A percentile compares a stretch with the other conserved stretches of the same genome.
phyloP scores from a whole-genome alignment of 2,797 vertebrate genomes.

The Cottoperca gobio region DNA sequence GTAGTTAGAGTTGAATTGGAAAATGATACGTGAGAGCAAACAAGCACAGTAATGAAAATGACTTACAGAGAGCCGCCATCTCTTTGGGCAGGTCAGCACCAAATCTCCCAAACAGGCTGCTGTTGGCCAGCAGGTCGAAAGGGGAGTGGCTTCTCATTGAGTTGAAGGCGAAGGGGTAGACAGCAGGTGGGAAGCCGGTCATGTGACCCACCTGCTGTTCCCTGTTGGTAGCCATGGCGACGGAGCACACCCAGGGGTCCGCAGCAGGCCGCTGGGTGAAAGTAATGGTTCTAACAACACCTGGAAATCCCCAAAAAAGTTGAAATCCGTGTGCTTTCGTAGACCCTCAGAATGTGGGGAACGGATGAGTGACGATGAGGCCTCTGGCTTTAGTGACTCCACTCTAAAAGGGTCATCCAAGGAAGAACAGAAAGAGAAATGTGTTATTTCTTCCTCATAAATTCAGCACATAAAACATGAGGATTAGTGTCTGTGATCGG shows the following conservation, averaged over 20 bases:
- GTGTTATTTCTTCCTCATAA: constrained; percentile 31
- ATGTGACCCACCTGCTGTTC: constrained; percentile 92
- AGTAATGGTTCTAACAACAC: constrained; percentile 37
- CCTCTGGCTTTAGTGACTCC: constrained; percentile 43
- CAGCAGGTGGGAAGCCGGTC: constrained; percentile 90
- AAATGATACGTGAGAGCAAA: constrained; percentile 38
- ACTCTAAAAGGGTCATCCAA: constrained; percentile 52
- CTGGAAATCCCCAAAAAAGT: constrained; percentile 52
- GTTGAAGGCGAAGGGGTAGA: constrained; percentile 93
- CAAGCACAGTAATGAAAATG: constrained; percentile 35
- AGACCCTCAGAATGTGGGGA: constrained; percentile 40
- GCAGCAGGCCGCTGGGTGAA: constrained; percentile 55
- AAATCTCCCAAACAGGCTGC: constrained; percentile 90
- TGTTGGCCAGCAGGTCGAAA: constrained; percentile 92
- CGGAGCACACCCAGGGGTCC: constrained; percentile 69
- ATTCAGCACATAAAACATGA: constrained; percentile 38
- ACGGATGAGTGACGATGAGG: constrained; percentile 16
- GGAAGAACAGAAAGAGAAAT: constrained; percentile 48
- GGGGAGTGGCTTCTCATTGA: constrained; percentile 91
- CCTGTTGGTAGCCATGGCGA: constrained; percentile 92
- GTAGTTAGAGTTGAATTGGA: constrained; percentile 35
- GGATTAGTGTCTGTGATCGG: constrained; percentile 36
- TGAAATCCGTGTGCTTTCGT: constrained; percentile 37
- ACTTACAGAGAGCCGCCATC: constrained; percentile 96
- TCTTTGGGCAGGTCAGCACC: constrained; percentile 94